Conservation (phyloP, 2,888 invertebrate species). For the Oasisia sp. region DNA sequence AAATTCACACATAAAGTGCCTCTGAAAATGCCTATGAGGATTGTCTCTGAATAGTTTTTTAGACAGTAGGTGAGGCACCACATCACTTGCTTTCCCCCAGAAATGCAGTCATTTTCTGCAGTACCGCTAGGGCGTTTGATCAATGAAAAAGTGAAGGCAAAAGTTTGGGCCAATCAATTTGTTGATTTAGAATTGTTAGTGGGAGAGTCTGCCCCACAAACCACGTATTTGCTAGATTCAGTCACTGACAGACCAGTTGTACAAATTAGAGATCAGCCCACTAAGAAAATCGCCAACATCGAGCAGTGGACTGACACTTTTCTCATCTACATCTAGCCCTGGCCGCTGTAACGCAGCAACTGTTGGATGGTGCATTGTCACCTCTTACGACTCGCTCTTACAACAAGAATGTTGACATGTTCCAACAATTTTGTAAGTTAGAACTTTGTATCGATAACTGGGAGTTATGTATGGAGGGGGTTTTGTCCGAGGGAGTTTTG, state of each 20-base stretch:
- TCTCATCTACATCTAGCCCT: background rate
- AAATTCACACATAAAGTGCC: background rate
- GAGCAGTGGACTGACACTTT: slow-evolving; percentile 21
- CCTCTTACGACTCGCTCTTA: too few species aligned
- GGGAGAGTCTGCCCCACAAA: background rate
- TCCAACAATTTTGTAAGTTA: too few species aligned
- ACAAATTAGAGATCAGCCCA: too few species aligned
- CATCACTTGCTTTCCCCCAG: background rate
- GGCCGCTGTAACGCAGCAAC: too few species aligned
- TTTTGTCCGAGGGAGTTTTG: too few species aligned
- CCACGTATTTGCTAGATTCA: background rate
- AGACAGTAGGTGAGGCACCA: too few species aligned
- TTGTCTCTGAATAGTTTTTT: background rate
- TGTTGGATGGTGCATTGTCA: too few species aligned
- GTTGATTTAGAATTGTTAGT: background rate
- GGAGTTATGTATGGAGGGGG: too few species aligned
- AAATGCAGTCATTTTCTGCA: background rate
- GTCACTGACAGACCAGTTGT: too few species aligned
- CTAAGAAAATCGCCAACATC: background rate
- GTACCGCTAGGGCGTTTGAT: background rate
- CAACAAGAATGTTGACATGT: too few species aligned
- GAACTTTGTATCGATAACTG: too few species aligned
- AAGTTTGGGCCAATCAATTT: background rate
- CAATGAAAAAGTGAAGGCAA: background rate
- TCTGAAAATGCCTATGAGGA: background rate